Evolutionary conservation across 2,888 invertebrate genomes (phyloP).

Genomic region (Dione juno): DNA sequence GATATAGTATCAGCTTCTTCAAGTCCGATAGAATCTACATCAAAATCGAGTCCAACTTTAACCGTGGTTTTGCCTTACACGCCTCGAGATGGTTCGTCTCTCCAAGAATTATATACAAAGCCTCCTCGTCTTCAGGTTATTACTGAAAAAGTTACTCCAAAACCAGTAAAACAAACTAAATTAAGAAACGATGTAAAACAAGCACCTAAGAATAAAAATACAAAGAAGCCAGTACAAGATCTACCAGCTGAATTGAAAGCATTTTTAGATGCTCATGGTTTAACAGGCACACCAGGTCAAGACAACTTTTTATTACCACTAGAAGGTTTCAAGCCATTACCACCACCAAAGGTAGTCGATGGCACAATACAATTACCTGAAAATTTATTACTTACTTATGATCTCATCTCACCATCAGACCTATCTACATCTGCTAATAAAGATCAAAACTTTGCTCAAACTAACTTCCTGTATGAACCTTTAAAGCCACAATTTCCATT

Average conservation of each 20-base stretch:
- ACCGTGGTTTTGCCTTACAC: constrained; percentile 88
- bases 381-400: constrained; percentile 73
- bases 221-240: constrained; percentile 58
- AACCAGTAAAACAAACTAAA: constrained; percentile 53
- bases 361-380: constrained; percentile 73
- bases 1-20: constrained; percentile 47
- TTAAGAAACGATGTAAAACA: constrained; percentile 54
- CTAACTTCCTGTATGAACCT: constrained; percentile 70
- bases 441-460: constrained; percentile 54
- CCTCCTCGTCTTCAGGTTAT: constrained; percentile 85
- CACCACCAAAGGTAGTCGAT: constrained; percentile 69
- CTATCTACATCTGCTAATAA: constrained; percentile 52
- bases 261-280: constrained; percentile 72
- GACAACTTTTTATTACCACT: constrained; percentile 73
- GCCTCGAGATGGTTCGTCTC: constrained; percentile 79
- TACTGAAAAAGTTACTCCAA: constrained; percentile 62
- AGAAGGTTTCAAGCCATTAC: constrained; percentile 77
- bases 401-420: constrained; percentile 65
- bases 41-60: constrained; percentile 72
- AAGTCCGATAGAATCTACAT: constrained; percentile 59
- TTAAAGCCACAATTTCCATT: constrained; percentile 67
- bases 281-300: constrained; percentile 67
- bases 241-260: constrained; percentile 71
- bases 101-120: constrained; percentile 87
- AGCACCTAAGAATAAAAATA: constrained; percentile 56